These are phyloP conservation scores for Danio aesculapii DNA, from an alignment of 2,797 vertebrate genomes.

Conservation along the genomic window DNA sequence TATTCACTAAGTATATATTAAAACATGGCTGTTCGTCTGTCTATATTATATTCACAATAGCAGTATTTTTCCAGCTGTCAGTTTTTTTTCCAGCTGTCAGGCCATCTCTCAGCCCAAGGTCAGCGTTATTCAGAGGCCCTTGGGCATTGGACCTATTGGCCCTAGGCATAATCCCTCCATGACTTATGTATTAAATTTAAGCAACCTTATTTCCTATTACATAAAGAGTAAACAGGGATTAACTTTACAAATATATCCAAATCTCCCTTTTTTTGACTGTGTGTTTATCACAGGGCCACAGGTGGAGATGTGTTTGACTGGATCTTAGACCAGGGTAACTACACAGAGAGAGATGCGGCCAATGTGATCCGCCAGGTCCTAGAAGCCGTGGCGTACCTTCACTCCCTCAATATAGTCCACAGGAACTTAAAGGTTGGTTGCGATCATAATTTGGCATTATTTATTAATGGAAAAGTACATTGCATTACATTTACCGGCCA, in stretches of 20 bases:
- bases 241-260: background rate
- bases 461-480: too few relatives aligned
- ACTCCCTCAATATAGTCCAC: constrained; percentile 88
- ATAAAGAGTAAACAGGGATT: background rate
- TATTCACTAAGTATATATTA: too few relatives aligned
- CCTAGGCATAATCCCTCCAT: background rate
- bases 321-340: constrained; percentile 89
- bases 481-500: too few relatives aligned
- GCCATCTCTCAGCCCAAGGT: background rate
- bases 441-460: background rate
- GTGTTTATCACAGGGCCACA: constrained; percentile 77
- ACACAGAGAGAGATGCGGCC: constrained; percentile 88
- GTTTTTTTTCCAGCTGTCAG: too few relatives aligned
- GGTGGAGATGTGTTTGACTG: constrained; percentile 90
- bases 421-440: constrained; percentile 85
- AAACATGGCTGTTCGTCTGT: too few relatives aligned
- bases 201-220: background rate
- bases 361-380: constrained; percentile 88
- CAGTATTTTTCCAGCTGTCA: too few relatives aligned
- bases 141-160: background rate
- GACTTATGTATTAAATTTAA: background rate
- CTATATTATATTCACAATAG: too few relatives aligned
- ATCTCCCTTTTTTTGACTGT: constrained; percentile 28
- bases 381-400: constrained; percentile 87
- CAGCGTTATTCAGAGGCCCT: background rate